These are phyloP conservation scores for Temnothorax rugatulus DNA, from an alignment of 2,888 invertebrate species.

Conservation along the genomic window DNA sequence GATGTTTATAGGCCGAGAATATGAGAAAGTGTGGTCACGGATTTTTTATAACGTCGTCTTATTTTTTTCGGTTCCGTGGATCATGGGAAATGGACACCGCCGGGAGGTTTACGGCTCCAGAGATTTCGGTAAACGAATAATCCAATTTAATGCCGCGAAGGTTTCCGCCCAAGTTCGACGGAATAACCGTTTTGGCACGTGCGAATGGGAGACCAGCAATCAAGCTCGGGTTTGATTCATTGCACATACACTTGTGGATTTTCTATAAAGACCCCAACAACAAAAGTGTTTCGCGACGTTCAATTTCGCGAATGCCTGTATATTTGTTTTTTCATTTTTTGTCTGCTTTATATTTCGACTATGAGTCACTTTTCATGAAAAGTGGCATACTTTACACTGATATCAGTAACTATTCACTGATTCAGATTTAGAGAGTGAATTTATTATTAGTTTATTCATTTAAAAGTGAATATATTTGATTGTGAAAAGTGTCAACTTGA, in stretches of 20 bases:
- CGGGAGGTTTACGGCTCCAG: conserved; percentile 23
- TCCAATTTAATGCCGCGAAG: conserved; percentile 39
- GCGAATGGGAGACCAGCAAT: conserved; percentile 14
- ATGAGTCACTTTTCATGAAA: too few relatives aligned
- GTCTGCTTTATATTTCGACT: neutral
- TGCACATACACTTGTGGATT: conserved; percentile 27
- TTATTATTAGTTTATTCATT: too few relatives aligned
- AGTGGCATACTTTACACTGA: too few relatives aligned
- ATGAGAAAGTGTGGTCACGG: neutral
- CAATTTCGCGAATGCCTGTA: neutral
- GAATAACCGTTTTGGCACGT: conserved; percentile 27
- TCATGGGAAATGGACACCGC: neutral
- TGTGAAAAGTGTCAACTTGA: too few relatives aligned
- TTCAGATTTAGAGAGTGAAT: too few relatives aligned
- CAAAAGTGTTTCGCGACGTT: conserved; percentile 2
- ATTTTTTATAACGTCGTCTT: conserved; percentile 24
- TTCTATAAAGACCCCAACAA: conserved; percentile 6
- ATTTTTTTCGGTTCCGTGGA: conserved; percentile 7
- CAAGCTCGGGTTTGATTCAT: conserved; percentile 36
- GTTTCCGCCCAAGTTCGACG: conserved; percentile 16
- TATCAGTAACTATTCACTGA: too few relatives aligned
- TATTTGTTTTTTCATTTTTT: neutral
- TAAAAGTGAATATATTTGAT: too few relatives aligned
- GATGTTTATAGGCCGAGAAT: conserved; percentile 7
- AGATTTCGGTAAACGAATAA: conserved; percentile 44